Evolutionary conservation across 2,888 invertebrate genomes (phyloP).

Genomic region (Escarpia spicata): DNA sequence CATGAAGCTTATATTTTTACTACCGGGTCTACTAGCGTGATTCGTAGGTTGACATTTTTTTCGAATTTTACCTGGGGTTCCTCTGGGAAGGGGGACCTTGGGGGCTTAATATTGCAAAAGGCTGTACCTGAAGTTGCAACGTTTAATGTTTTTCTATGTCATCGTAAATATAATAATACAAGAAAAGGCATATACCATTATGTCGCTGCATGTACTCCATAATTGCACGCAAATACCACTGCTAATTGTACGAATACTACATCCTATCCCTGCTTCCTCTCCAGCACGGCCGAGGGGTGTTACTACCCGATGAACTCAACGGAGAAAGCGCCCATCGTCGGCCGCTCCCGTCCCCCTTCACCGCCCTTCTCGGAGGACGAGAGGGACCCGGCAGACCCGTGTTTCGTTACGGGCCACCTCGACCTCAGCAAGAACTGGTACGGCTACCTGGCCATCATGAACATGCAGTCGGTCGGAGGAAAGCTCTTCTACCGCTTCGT

Average conservation of each 20-base stretch:
- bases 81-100: too few species aligned
- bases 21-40: too few species aligned
- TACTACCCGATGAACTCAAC: background rate
- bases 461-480: conserved; percentile 24
- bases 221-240: background rate
- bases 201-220: too few species aligned
- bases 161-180: too few species aligned
- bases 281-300: background rate
- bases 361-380: background rate
- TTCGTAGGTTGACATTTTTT: too few species aligned
- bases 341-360: background rate
- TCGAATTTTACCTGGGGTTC: too few species aligned
- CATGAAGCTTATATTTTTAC: too few species aligned
- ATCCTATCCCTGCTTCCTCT: background rate
- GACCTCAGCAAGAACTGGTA: conserved; percentile 25
- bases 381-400: conserved; percentile 13
- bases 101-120: too few species aligned
- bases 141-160: too few species aligned
- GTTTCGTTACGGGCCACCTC: conserved; percentile 7
- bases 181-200: too few species aligned
- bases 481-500: conserved; percentile 36
- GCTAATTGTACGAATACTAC: background rate
- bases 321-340: background rate
- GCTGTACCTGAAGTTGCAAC: too few species aligned
- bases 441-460: conserved; percentile 23